A percentile compares a stretch with the other conserved stretches of the same genome.
Conservation (phyloP, 1,140 invertebrate genomes). For the Tetramorium alpestre region DNA sequence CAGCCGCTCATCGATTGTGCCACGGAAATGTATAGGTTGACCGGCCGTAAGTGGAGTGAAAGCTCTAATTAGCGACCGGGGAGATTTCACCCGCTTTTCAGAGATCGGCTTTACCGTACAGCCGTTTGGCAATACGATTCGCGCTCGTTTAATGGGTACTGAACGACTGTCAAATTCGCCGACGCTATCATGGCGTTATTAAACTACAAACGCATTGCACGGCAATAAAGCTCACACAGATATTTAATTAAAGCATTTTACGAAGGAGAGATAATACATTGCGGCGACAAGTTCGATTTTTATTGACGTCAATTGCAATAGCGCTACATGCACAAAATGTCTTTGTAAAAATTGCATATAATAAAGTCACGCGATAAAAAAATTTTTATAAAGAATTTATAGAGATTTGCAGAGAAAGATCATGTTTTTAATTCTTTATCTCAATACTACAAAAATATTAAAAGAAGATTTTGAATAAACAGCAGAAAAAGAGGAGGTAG, state of each 20-base stretch:
- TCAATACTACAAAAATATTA: not conserved
- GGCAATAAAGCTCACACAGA: not conserved
- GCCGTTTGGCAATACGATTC: not conserved
- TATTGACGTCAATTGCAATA: not conserved
- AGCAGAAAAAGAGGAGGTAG: not conserved
- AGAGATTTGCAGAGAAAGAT: not conserved
- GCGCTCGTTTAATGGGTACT: not conserved
- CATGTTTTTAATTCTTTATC: not conserved
- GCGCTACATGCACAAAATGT: not conserved
- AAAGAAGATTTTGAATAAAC: not conserved
- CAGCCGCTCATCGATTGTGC: slow-evolving; percentile 31
- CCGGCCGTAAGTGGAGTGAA: slow-evolving; percentile 44
- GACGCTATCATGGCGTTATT: not conserved
- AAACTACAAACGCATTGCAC: not conserved
- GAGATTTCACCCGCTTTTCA: slow-evolving; percentile 44
- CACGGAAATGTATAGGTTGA: slow-evolving; percentile 46
- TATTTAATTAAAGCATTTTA: slow-evolving; percentile 49
- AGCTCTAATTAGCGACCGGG: slow-evolving; percentile 40
- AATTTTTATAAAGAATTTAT: not conserved
- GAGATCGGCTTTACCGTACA: slow-evolving; percentile 1
- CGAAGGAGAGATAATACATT: not conserved
- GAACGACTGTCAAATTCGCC: slow-evolving; percentile 33
- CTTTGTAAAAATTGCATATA: not conserved
- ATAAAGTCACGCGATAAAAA: not conserved
- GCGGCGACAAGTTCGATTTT: slow-evolving; percentile 7